phyloP scores from a whole-genome alignment of 2,797 vertebrate species.

The Adelosebastes latens region DNA sequence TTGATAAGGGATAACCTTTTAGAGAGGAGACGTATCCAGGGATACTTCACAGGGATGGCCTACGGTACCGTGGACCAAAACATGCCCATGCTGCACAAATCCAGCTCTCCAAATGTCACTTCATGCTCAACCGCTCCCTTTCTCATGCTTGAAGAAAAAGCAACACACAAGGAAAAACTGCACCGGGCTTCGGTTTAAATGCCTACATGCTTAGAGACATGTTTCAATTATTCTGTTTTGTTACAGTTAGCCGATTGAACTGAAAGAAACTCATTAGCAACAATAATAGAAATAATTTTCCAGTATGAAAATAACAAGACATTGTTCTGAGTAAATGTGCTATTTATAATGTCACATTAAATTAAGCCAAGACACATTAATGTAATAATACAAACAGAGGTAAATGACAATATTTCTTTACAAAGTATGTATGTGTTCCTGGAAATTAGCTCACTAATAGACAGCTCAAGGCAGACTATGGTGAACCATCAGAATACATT shows the following conservation, averaged over 20 bases:
- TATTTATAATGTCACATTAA: constrained; percentile 16
- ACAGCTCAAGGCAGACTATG: constrained; percentile 60
- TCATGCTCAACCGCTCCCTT: constrained; percentile 76
- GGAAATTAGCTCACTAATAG: constrained; percentile 60
- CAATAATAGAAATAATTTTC: constrained; percentile 5
- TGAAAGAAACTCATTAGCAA: background rate
- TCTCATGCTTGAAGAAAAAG: constrained; percentile 69
- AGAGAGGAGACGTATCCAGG: constrained; percentile 62
- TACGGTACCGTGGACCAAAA: constrained; percentile 64
- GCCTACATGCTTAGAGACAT: constrained; percentile 67
- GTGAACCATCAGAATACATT: constrained; percentile 69
- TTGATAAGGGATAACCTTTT: constrained; percentile 77
- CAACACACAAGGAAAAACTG: constrained; percentile 46
- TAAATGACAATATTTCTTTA: constrained; percentile 32
- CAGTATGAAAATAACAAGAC: background rate
- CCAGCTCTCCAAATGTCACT: constrained; percentile 81
- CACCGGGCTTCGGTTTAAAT: constrained; percentile 62
- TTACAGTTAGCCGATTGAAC: constrained; percentile 33
- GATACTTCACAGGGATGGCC: constrained; percentile 68
- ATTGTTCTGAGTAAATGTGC: background rate
- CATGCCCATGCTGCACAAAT: constrained; percentile 73
- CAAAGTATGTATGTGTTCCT: constrained; percentile 46
- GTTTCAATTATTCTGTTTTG: constrained; percentile 49
- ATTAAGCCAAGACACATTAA: background rate
- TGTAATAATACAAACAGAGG: background rate